These are phyloP conservation scores for Dicyrtoma fusca DNA, from an alignment of 2,888 invertebrate species.

Conservation along the genomic window DNA sequence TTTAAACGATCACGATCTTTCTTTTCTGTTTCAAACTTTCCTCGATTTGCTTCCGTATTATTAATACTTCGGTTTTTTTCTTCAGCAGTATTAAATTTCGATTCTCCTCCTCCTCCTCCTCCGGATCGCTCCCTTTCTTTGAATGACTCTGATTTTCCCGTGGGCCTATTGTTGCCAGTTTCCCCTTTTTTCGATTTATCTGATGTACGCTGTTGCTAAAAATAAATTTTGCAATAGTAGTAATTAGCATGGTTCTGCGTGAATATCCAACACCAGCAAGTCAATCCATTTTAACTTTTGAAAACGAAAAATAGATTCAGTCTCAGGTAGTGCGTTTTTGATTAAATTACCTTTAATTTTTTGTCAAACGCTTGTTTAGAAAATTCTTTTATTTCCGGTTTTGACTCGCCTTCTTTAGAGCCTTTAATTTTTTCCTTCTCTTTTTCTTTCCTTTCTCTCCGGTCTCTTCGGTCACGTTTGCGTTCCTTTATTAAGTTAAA, in stretches of 20 bases:
- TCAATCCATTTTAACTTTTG: no score
- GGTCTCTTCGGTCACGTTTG: slow-evolving; percentile 25
- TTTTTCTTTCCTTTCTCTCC: slow-evolving; percentile 6
- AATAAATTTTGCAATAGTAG: no score
- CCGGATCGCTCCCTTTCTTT: background rate
- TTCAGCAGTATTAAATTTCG: background rate
- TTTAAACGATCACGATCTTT: slow-evolving; percentile 23
- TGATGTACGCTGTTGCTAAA: slow-evolving; percentile 2
- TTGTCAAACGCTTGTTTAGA: slow-evolving; percentile 11
- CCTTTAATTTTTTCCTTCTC: slow-evolving; percentile 4
- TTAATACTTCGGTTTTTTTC: background rate
- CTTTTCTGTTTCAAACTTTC: slow-evolving; percentile 60
- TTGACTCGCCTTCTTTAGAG: slow-evolving; percentile 7
- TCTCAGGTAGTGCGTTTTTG: no score
- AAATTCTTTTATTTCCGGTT: slow-evolving; percentile 19
- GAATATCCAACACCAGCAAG: no score
- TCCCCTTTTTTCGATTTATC: background rate
- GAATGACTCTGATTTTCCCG: background rate
- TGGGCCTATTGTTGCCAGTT: background rate
- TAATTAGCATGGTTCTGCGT: no score
- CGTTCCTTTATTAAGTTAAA: slow-evolving; percentile 60
- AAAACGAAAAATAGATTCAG: no score
- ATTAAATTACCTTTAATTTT: slow-evolving; percentile 10
- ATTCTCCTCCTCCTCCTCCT: background rate
- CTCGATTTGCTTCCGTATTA: background rate